Percentiles rank a stretch among this genome's conserved stretches.
phyloP scores from a whole-genome alignment of 2,888 invertebrate genomes.

The Cataglyphis albicans region DNA sequence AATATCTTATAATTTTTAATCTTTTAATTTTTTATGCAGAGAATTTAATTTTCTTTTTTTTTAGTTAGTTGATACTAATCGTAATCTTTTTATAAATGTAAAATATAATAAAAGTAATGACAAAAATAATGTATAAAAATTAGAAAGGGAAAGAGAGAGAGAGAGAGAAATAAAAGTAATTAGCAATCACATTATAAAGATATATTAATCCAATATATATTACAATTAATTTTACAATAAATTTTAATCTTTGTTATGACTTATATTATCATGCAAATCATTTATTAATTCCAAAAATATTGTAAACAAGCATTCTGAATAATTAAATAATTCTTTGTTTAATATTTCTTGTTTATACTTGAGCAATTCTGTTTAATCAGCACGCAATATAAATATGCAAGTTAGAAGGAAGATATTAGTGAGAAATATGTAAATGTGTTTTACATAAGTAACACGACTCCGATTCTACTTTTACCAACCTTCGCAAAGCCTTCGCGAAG shows the following conservation, averaged over 20 bases:
- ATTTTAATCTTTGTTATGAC: background rate
- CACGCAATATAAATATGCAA: conserved; percentile 7
- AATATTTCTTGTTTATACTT: background rate
- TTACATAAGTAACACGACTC: background rate
- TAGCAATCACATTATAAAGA: background rate
- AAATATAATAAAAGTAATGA: background rate
- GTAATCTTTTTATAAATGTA: background rate
- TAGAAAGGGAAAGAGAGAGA: background rate
- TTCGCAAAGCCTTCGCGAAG: conserved; percentile 1
- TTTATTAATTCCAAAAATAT: background rate
- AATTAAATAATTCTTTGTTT: conserved; percentile 15
- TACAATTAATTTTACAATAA: background rate
- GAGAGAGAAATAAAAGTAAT: background rate
- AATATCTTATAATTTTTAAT: conserved; percentile 6
- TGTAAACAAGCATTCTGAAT: background rate
- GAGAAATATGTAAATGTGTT: conserved; percentile 2
- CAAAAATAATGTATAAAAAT: background rate
- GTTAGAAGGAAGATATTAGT: conserved; percentile 3
- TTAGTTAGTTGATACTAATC: background rate
- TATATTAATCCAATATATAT: background rate
- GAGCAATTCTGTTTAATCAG: conserved; percentile 1
- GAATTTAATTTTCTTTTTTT: conserved; percentile 3
- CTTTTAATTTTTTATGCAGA: background rate
- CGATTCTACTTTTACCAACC: conserved; percentile 3
- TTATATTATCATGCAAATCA: background rate